phyloP scores from a whole-genome alignment of 2,888 invertebrate species.

The Campaea margaritaria region DNA sequence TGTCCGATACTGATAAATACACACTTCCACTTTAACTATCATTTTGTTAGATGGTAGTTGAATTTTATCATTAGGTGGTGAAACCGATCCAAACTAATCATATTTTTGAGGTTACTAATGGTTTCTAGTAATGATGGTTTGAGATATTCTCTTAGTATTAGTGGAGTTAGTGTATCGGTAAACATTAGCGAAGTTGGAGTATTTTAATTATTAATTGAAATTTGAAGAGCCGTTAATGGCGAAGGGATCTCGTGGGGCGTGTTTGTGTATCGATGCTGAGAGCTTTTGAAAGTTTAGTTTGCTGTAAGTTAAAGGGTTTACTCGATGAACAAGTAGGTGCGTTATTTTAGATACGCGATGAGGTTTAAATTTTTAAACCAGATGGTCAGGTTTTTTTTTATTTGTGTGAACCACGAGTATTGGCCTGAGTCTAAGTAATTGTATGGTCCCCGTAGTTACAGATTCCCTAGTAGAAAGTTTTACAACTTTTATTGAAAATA shows the following conservation, averaged over 20 bases:
- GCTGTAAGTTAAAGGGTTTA: not conserved
- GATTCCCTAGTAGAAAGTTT: no score
- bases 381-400: no score
- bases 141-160: constrained; percentile 9
- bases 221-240: constrained; percentile 26
- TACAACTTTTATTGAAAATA: no score
- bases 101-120: constrained; percentile 21
- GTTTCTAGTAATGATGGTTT: constrained; percentile 8
- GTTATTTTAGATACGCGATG: no score
- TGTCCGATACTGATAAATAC: no score
- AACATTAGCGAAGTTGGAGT: constrained; percentile 20
- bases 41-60: no score
- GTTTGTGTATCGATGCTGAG: not conserved
- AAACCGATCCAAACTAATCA: constrained; percentile 12
- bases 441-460: no score
- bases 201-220: constrained; percentile 25
- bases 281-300: constrained; percentile 6
- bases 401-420: no score
- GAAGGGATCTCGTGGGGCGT: constrained; percentile 8
- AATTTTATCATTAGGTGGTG: not conserved
- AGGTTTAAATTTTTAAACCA: no score
- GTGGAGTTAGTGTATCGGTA: constrained; percentile 10
- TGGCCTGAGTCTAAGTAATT: no score
- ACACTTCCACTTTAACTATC: no score
- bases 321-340: no score